Conservation (phyloP, 1,140 invertebrate genomes). For the Pantala flavescens region DNA sequence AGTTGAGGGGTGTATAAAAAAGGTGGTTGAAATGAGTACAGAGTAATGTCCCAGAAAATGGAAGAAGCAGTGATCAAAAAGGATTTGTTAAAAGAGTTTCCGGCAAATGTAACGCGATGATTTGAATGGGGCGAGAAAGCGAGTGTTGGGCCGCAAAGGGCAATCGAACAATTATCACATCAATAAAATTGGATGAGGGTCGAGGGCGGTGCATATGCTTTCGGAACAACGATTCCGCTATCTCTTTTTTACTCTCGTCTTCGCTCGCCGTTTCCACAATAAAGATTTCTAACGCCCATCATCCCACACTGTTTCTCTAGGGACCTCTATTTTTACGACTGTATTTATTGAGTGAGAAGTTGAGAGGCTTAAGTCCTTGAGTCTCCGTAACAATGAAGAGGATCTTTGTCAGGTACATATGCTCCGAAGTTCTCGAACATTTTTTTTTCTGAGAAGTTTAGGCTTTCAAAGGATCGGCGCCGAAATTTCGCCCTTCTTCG, state of each 20-base stretch:
- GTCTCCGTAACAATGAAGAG: no score
- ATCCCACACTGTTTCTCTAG: background rate
- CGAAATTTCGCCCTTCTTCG: no score
- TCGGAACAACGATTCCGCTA: background rate
- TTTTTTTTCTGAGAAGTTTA: no score
- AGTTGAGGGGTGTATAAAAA: no score
- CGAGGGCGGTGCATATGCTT: background rate
- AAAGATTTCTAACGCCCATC: background rate
- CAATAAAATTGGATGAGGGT: slow-evolving; percentile 7
- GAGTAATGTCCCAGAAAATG: background rate
- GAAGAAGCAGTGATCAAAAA: background rate
- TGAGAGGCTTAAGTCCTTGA: background rate
- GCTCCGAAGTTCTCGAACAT: no score
- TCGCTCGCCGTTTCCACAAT: background rate
- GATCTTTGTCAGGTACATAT: no score
- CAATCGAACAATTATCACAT: slow-evolving; percentile 3
- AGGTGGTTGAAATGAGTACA: no score
- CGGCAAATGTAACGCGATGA: background rate
- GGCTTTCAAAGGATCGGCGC: no score
- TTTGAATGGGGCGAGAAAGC: background rate
- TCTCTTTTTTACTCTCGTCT: background rate
- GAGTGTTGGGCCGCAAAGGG: background rate
- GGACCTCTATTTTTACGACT: background rate
- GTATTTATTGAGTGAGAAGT: background rate
- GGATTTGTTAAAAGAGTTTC: background rate